Percentiles rank a stretch among this genome's conserved stretches.
phyloP scores from a whole-genome alignment of 2,113 vertebrate genomes.

The Boleophthalmus pectinirostris region DNA sequence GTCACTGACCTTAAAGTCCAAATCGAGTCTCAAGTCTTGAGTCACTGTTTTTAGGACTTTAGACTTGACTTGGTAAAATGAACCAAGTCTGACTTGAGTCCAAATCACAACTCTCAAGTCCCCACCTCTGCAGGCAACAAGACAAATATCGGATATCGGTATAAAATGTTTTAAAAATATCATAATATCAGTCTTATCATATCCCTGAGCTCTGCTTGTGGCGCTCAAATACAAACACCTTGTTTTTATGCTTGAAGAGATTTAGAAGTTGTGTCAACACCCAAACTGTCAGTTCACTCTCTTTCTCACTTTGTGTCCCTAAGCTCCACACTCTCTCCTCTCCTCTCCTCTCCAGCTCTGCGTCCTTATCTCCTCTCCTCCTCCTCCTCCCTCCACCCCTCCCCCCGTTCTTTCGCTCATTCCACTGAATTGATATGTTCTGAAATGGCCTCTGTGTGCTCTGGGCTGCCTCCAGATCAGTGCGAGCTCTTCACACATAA shows the following conservation, averaged over 20 bases:
- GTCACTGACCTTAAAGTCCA: too few relatives aligned
- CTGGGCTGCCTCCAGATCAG: conserved; percentile 30
- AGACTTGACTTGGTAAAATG: too few relatives aligned
- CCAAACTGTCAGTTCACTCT: neutral
- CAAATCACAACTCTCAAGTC: too few relatives aligned
- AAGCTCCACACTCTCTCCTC: conserved; percentile 10
- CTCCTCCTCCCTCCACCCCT: conserved; percentile 14
- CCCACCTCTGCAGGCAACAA: too few relatives aligned
- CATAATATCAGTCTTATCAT: too few relatives aligned
- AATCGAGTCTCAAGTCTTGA: too few relatives aligned
- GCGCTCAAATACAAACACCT: neutral
- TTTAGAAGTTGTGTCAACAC: neutral
- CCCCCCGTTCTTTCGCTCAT: conserved; percentile 9
- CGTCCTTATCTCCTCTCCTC: conserved; percentile 22
- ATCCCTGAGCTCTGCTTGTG: too few relatives aligned
- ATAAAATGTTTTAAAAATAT: too few relatives aligned
- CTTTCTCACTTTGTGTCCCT: conserved; percentile 10
- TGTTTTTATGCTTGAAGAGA: neutral
- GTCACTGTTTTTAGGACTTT: too few relatives aligned
- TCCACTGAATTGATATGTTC: conserved; percentile 31
- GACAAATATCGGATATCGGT: too few relatives aligned
- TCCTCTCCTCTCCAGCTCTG: neutral
- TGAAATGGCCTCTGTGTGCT: conserved; percentile 45
- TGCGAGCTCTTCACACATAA: conserved; percentile 39
- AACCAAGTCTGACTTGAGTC: too few relatives aligned